Base-by-base conservation (phyloP, 1,140 invertebrate species). In the Drosophila tropicalis region DNA sequence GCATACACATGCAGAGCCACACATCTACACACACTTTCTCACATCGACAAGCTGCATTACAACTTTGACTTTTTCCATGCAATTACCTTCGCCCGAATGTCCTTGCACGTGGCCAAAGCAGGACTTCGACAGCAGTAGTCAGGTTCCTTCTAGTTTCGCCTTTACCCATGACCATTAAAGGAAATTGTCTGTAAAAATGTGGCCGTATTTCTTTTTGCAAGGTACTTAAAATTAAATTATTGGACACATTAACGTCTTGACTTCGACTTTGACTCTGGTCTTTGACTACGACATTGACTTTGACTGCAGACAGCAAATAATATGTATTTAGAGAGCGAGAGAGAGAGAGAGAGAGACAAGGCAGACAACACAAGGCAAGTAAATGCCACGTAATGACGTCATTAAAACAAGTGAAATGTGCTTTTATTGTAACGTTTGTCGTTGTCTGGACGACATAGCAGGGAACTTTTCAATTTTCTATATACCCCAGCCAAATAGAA, bases 191-290 rank as follows among this genome's bases (percentile, higher is more conserved):
- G 84, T 89, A 81, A 89, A 89, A 89, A 89, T 89, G 84, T 89
- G 73, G 84, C 84, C 76, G 84, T 89, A 89, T 89, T 89, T 89
- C 84, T 89, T 89, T 89, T 89, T 89, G 84, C 84, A 89, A 89
- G 84, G 85, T 89, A 89, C 84, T 89, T 89, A 89, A 89, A 89
- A 89, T 89, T 89, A 89, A 89, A 89, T 89, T 89, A 89, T 89
- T 89, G 84, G 84, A 89, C 84, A 89, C 84, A 89, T 89, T 89
- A 89, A 89, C 84, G 84, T 89, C 84, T 89, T 89, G 84, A 89
- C 84, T 89, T 89, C 66, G 66, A 57, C 66, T 64, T 76, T 69
- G 29, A 29, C 29, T 29, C 29, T 29, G 29, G 29, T 29, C 29
- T 29, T 29, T 29, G 13, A 61, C 61, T 19, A 6, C 51, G 71